Evolutionary conservation across 2,797 vertebrate genomes (phyloP), one percentile per base, ranked within the genome.

Genomic region (Phataginus tetradactyla): DNA sequence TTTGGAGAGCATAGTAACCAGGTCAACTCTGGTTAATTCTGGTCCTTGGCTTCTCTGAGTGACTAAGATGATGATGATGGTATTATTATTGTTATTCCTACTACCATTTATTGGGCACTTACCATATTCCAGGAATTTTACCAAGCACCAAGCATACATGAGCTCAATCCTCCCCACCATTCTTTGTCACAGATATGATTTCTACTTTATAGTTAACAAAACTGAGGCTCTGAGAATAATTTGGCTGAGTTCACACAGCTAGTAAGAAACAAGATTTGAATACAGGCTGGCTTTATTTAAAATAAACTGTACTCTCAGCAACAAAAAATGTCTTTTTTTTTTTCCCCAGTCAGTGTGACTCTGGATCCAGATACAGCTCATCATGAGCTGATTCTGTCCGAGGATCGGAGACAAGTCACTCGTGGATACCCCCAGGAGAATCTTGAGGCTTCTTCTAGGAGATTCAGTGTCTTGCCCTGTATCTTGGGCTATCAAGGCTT

Each of bases 341-440:
- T 34, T 1, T 66, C 57, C 59, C 17, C 45, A 96, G 96, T 94
- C 20, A 32, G 0, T 1, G 89, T 98, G 93, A 93, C 91, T 55
- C 95, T 97, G 96, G 97, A 97, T 59, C 93, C 93, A 59, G 80
- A 78, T 0, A 97, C 96, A 45, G 95, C 93, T 21, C 91, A 97
- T 42, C 61, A 4, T 15, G 72, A 66, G 32, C 80, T 96, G 4
- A 18, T 37, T 57, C 25, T 98, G 15, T 97, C 95, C 64, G 72
- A 96, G 37, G 83, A 97, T 34, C 20, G 18, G 45, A 96, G 94
- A 92, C 93, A 90, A 8, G 94, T 97, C 83, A 87, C 32, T 12
- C 71, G 21, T 0, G 84, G 96, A 34, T 12, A 0, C 14, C 10
- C 6, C 39, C 83, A 81, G 66, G 15, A 69, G 34, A 51, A 71